phyloP scores from a whole-genome alignment of 2,113 vertebrate species.

The Cepphus grylle region DNA sequence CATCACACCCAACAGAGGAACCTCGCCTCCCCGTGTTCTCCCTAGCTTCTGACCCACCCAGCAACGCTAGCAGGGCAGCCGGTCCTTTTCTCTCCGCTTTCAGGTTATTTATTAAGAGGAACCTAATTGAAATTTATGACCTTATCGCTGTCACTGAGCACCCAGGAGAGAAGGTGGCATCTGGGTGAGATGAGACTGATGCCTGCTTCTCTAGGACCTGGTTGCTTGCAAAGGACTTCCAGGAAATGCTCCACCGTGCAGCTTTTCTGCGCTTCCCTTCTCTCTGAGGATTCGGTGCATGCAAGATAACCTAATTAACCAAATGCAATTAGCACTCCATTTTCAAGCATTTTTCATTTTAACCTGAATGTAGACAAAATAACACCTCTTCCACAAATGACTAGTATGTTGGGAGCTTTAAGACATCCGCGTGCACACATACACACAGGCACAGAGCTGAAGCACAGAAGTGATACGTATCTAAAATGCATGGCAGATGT shows the following conservation, averaged over 20 bases:
- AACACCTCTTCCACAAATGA: neutral
- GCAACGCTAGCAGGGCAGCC: neutral
- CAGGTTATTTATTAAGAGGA: neutral
- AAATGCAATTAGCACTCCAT: neutral
- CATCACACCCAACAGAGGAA: neutral
- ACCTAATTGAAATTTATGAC: neutral
- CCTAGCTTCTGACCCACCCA: neutral
- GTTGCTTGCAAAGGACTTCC: neutral
- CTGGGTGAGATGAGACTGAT: neutral
- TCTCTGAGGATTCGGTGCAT: neutral
- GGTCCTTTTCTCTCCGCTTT: neutral
- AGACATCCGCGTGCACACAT: neutral
- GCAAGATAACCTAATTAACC: neutral
- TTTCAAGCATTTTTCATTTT: neutral
- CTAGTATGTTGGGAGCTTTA: neutral
- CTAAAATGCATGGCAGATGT: neutral
- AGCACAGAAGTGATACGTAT: neutral
- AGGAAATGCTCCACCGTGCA: neutral
- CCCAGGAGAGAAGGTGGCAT: neutral
- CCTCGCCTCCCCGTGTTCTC: rapidly evolving
- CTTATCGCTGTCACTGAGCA: neutral
- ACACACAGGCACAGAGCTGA: neutral
- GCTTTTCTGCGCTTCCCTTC: neutral
- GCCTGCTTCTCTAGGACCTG: neutral
- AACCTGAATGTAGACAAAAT: neutral